These are phyloP conservation scores for Tetragonisca angustula DNA, from an alignment of 2,888 invertebrate genomes.

Conservation along the genomic window DNA sequence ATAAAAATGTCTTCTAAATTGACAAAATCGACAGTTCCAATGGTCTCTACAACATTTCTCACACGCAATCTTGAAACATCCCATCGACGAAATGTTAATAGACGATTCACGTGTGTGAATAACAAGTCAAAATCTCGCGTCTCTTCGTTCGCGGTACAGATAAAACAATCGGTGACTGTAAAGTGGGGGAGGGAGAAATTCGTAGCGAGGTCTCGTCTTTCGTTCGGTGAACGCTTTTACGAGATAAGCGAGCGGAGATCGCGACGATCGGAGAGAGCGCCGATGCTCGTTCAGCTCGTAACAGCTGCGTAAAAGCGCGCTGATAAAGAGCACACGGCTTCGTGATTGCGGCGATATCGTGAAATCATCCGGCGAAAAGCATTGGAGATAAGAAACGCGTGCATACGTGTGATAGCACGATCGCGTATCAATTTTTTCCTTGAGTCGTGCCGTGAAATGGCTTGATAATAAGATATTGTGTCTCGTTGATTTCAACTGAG, in stretches of 20 bases:
- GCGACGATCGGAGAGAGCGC: neutral
- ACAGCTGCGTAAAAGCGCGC: slow-evolving; percentile 3
- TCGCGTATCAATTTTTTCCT: neutral
- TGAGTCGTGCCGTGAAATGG: too few relatives aligned
- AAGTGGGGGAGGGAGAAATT: neutral
- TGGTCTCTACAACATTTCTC: too few relatives aligned
- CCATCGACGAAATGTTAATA: too few relatives aligned
- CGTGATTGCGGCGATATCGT: neutral
- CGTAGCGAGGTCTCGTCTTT: neutral
- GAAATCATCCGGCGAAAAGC: neutral
- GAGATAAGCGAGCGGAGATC: neutral
- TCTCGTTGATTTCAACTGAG: too few relatives aligned
- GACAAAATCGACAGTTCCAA: too few relatives aligned
- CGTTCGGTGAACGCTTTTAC: neutral
- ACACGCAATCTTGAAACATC: too few relatives aligned
- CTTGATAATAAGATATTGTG: too few relatives aligned
- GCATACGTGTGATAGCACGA: neutral
- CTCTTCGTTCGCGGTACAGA: neutral
- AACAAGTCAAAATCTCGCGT: neutral
- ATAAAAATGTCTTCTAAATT: too few relatives aligned
- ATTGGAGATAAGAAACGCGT: neutral
- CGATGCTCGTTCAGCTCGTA: neutral
- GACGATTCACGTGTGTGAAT: too few relatives aligned
- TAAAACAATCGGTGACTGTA: neutral
- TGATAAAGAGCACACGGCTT: neutral